phyloP scores from a whole-genome alignment of 2,113 vertebrate species.

The Apodemus speciosus region DNA sequence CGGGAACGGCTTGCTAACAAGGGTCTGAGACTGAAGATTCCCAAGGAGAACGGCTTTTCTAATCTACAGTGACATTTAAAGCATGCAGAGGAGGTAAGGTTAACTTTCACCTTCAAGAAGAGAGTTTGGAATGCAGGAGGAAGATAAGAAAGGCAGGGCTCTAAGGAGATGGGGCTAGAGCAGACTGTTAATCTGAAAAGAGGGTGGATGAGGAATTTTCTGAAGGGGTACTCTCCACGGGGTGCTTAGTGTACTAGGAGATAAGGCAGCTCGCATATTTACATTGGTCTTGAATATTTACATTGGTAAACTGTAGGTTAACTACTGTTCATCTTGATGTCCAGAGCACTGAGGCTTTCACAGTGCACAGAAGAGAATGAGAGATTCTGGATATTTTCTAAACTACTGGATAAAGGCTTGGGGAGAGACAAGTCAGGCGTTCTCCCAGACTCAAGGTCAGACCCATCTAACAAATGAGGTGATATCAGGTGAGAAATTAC shows the following conservation, averaged over 20 bases:
- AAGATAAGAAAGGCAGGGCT: background rate
- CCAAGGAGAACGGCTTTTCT: background rate
- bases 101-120: background rate
- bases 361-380: background rate
- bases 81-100: background rate
- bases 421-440: background rate
- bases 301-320: background rate
- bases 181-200: background rate
- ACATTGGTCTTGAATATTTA: background rate
- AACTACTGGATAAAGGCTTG: no score
- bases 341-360: background rate
- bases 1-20: background rate
- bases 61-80: background rate
- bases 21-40: background rate
- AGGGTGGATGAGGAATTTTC: background rate
- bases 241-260: background rate
- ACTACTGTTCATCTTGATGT: background rate
- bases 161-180: background rate
- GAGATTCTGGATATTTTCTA: background rate
- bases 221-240: fast-evolving
- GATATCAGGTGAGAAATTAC: background rate
- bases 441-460: background rate
- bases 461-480: background rate
- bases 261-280: background rate
- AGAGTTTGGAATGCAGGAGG: background rate